Percentiles rank a stretch among this genome's conserved stretches.
phyloP scores from a whole-genome alignment of 2,113 vertebrate genomes.

The Pelvicachromis taeniatus region DNA sequence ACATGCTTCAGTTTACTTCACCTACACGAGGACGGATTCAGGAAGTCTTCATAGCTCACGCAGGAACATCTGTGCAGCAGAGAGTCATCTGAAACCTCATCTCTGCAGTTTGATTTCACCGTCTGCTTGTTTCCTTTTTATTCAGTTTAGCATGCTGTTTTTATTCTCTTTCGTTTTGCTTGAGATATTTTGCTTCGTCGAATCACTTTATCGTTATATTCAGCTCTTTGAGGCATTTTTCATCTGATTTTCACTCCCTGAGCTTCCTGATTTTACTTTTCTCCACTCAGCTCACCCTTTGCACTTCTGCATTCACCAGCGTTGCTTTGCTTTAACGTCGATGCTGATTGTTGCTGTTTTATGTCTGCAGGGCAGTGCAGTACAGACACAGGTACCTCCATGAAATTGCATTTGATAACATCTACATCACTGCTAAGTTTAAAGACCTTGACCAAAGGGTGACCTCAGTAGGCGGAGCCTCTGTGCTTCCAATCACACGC shows the following conservation, averaged over 20 bases:
- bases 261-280: background rate
- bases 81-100: background rate
- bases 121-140: background rate
- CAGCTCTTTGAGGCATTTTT: background rate
- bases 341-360: background rate
- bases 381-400: conserved; percentile 79
- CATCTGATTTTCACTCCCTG: accelerated
- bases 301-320: background rate
- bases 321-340: background rate
- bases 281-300: background rate
- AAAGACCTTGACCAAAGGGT: conserved; percentile 69
- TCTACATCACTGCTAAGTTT: conserved; percentile 81
- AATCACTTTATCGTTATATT: background rate
- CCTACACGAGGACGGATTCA: background rate
- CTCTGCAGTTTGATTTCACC: background rate
- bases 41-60: background rate
- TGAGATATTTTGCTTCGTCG: background rate
- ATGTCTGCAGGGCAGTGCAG: conserved; percentile 67
- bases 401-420: conserved; percentile 78
- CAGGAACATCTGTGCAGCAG: background rate
- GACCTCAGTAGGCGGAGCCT: conserved; percentile 52
- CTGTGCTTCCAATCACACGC: conserved; percentile 76
- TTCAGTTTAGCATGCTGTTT: background rate
- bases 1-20: background rate
- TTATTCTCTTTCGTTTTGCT: background rate